A percentile compares a stretch with the other conserved stretches of the same genome.
Conservation (phyloP, 2,113 vertebrate species). For the Marcusenius ussheri region DNA sequence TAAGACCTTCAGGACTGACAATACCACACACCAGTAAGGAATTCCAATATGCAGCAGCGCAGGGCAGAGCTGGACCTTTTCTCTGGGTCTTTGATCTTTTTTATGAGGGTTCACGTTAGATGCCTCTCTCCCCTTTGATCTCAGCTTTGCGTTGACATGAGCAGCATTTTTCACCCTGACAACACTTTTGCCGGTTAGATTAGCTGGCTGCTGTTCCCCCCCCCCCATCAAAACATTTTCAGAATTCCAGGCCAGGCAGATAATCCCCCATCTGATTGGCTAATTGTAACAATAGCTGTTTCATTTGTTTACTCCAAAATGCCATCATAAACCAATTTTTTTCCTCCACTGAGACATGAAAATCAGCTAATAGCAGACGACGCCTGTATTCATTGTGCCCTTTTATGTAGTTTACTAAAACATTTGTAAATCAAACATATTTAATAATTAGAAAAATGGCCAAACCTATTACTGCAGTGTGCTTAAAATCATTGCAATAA, state of each 20-base stretch:
- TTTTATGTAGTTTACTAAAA: not conserved
- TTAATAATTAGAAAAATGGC: not conserved
- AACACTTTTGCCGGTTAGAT: slow-evolving; percentile 12
- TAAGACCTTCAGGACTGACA: slow-evolving; percentile 9
- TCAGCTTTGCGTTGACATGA: not conserved
- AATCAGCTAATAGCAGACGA: not conserved
- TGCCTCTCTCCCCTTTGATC: not conserved
- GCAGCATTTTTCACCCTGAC: slow-evolving; percentile 12
- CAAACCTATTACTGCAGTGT: not conserved
- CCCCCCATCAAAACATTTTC: slow-evolving; percentile 7
- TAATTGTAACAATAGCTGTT: not conserved
- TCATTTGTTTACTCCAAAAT: not conserved
- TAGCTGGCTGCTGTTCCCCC: not conserved
- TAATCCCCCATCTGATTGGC: slow-evolving; percentile 1
- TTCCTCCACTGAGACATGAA: not conserved
- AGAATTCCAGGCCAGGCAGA: slow-evolving; percentile 5
- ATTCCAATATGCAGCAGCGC: slow-evolving; percentile 13
- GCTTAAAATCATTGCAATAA: not conserved
- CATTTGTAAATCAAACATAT: not conserved
- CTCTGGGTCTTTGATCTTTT: slow-evolving; percentile 15
- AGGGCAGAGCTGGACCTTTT: not conserved
- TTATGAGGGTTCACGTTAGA: slow-evolving; percentile 4
- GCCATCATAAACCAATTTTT: not conserved
- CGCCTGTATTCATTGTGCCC: not conserved
- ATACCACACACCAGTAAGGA: slow-evolving; percentile 5